Evolutionary conservation across 2,113 vertebrate species (phyloP), one percentile per base, ranked within the genome.

Genomic region (Apteryx owenii): DNA sequence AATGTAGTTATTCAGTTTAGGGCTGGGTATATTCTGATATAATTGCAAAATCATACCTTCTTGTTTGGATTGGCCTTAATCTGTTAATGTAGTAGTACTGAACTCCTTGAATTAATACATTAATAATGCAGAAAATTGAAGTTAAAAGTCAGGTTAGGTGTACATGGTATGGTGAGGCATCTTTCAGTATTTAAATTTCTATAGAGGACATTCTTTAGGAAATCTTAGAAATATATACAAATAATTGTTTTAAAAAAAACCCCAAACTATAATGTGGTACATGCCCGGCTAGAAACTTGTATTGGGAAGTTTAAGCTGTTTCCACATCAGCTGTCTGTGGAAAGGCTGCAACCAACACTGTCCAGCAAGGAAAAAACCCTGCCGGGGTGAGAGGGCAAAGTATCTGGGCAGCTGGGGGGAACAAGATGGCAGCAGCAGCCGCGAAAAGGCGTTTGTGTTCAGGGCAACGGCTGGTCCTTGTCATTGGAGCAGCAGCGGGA

Each of bases 261-360:
- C 28, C 36, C 36, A 38, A 38, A 38, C 36, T 20, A 51, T 31
- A 58, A 14, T 58, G 38, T 42, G 9, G 7, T 6, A 0, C 36
- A 5, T 54, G 8, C 10, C 12, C 65, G 64, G 15, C 2, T 48
- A 17, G 21, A 36, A 83, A 42, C 23, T 48, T 56, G 8, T 9
- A 40, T 20, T 36, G 25, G 4, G 18, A 48, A 48, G 46, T 19
- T 48, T 48, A 48, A 48, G 46, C 46, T 33, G 17, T 10, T 60
- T 31, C 10, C 56, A 33, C 29, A 60, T 19, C 33, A 18, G 9
- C 29, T 60, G 10, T 40, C 33, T 75, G 7, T 62, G 40, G 22
- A 50, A 82, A 78, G 44, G 25, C 18, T 44, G 9, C 29, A 80
- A 50, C n/a, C 2, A n/a, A 7, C 2, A 0, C 0, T n/a, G 42